Percentiles rank a stretch among this genome's conserved stretches.
phyloP scores from a whole-genome alignment of 1,140 invertebrate species.

The Drosophila ohnishii region DNA sequence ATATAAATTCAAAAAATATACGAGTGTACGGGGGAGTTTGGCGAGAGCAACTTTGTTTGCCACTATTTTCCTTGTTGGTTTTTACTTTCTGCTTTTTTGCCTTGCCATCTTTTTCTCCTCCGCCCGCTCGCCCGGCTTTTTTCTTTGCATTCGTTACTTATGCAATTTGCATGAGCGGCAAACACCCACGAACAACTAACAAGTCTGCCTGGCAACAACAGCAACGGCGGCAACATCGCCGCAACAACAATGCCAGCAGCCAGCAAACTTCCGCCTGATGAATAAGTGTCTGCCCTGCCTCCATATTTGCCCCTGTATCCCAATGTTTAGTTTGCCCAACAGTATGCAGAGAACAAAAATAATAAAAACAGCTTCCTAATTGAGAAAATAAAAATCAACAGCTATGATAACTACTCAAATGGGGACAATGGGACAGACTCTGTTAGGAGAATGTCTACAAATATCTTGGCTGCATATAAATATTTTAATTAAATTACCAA shows the following conservation, averaged over 20 bases:
- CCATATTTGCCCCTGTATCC: conserved; percentile 33
- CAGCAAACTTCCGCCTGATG: conserved; percentile 77
- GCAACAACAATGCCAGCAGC: conserved; percentile 57
- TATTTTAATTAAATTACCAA: too few relatives aligned
- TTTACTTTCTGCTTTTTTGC: conserved; percentile 36
- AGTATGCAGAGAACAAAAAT: conserved; percentile 45
- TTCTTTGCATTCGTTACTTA: conserved; percentile 56
- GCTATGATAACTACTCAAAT: conserved; percentile 26
- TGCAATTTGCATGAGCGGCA: conserved; percentile 80
- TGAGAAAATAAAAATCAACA: conserved; percentile 78
- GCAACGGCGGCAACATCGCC: conserved; percentile 23
- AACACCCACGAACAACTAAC: conserved; percentile 79
- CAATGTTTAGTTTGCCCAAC: conserved; percentile 63
- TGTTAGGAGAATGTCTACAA: too few relatives aligned
- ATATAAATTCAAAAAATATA: conserved; percentile 72
- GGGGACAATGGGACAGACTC: conserved; percentile 26
- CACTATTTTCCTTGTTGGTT: conserved; percentile 51
- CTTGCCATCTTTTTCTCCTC: conserved; percentile 9
- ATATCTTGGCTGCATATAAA: too few relatives aligned
- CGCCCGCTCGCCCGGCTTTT: conserved; percentile 10
- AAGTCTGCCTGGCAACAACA: conserved; percentile 59
- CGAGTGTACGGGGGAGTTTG: conserved; percentile 46
- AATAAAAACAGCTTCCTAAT: conserved; percentile 78
- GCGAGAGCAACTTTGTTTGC: conserved; percentile 57
- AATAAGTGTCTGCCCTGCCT: conserved; percentile 67